These are phyloP conservation scores for Pachyuromys duprasi DNA, from an alignment of 2,797 vertebrate genomes.

Conservation along the genomic window DNA sequence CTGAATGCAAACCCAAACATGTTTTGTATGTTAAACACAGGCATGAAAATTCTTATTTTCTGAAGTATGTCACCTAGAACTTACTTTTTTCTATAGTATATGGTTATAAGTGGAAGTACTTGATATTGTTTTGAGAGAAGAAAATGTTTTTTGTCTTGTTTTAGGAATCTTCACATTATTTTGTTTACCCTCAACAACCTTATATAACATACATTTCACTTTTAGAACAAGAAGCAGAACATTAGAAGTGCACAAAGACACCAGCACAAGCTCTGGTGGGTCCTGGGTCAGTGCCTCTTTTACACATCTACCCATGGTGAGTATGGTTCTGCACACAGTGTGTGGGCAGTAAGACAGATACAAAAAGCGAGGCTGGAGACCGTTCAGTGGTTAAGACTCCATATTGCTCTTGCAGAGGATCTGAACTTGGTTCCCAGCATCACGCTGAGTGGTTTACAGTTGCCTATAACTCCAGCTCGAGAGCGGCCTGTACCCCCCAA, in stretches of 20 bases:
- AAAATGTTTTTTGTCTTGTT: neutral
- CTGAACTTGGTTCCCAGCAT: neutral
- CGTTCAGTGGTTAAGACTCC: neutral
- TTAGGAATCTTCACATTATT: neutral
- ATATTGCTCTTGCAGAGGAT: neutral
- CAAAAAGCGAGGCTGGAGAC: neutral
- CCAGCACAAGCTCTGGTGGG: neutral
- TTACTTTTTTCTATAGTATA: neutral
- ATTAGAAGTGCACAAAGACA: neutral
- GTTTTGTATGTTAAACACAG: neutral
- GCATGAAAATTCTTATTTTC: slow-evolving; percentile 43
- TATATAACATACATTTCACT: neutral
- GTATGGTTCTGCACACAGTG: neutral
- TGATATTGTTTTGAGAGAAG: neutral
- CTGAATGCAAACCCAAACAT: slow-evolving; percentile 33
- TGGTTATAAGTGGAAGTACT: neutral
- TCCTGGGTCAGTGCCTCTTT: neutral
- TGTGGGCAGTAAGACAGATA: neutral
- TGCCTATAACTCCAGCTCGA: neutral
- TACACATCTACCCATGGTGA: neutral
- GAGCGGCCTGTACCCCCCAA: neutral
- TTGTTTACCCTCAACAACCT: neutral
- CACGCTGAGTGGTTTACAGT: neutral
- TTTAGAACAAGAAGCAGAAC: neutral
- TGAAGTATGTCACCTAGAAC: neutral